phyloP scores from a whole-genome alignment of 2,797 vertebrate genomes.

The Xiphorhynchus erythropygius region DNA sequence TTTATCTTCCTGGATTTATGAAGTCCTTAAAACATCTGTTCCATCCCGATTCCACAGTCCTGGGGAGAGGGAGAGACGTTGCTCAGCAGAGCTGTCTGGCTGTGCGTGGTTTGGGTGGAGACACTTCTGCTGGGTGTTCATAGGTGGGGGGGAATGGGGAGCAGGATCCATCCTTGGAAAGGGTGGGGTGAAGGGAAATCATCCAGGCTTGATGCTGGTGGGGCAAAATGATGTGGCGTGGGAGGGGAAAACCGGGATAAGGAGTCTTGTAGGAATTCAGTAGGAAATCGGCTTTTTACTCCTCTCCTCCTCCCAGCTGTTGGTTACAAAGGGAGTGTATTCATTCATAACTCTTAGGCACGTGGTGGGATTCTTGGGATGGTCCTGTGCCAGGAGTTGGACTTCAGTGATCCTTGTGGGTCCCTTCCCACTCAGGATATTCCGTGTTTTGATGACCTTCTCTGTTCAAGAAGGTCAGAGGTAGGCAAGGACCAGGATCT shows the following conservation, averaged over 20 bases:
- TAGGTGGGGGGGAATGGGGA: neutral
- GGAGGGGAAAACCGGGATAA: fast-evolving
- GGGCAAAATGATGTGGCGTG: fast-evolving
- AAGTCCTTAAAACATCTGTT: slow-evolving; percentile 75
- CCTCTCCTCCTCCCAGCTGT: neutral
- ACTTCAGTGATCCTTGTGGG: neutral
- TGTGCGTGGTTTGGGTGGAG: neutral
- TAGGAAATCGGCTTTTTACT: neutral
- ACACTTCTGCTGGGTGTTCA: neutral
- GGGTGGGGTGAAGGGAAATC: neutral
- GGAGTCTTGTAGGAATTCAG: neutral
- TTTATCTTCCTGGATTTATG: slow-evolving; percentile 63
- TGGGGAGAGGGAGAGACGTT: neutral
- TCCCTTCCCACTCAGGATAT: neutral
- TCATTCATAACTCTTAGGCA: neutral
- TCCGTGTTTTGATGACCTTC: neutral
- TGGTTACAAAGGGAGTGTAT: neutral
- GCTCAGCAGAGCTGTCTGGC: neutral
- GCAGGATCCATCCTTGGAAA: neutral
- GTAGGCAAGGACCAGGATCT: neutral
- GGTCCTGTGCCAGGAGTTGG: neutral
- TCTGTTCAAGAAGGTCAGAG: neutral
- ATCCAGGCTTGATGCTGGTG: neutral
- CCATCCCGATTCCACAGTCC: slow-evolving; percentile 50
- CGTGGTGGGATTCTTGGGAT: neutral